Base-by-base conservation (phyloP, 2,797 vertebrate species). In the Synaphobranchus kaupii region DNA sequence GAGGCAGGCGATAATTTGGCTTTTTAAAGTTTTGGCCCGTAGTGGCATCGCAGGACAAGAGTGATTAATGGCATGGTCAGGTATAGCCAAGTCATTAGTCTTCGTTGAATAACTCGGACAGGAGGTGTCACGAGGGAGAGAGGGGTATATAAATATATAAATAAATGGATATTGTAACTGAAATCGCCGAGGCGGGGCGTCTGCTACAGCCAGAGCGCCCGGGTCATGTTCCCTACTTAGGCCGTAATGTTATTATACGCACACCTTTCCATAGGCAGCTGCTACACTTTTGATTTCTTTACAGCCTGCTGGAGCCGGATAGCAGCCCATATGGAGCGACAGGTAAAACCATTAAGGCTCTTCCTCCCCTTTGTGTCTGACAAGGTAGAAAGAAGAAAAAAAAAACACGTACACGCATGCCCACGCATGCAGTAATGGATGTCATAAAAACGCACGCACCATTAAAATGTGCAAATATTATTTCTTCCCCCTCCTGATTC, bases 1-100 rank as follows among this genome's bases (percentile, higher is more conserved):
- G 80, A 89, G 89, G 90, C 90, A 86, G 89, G 86, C n/a, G n/a
- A 90, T 92, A 88, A 92, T 92, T 90, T 89, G 87, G 82, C 88
- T 88, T 88, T 92, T 89, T 90, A 89, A 10, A 86, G 83, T 84
- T 47, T 54, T 56, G 82, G 73, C 76, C 84, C 34, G 60, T 76
- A 83, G 84, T 84, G 89, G 66, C 54, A 87, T 90, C 89, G 83
- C 87, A 82, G 84, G 85, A 71, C n/a, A 22, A 66, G n/a, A 50
- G 84, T 90, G 90, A 93, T 92, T 89, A 92, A 93, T 92, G 89
- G 83, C 52, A 15, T 88, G 89, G 85, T 87, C 84, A 88, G 87
- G 91, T 91, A 90, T 89, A 91, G 90, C 87, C 68, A 76, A 73
- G 90, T 87, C 90, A 89, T 91, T 91, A 90, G 89, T 89, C 86